phyloP scores from a whole-genome alignment of 30 jellyfish, hydroid and myxozoan genomes.

The Sanderia malayensis region DNA sequence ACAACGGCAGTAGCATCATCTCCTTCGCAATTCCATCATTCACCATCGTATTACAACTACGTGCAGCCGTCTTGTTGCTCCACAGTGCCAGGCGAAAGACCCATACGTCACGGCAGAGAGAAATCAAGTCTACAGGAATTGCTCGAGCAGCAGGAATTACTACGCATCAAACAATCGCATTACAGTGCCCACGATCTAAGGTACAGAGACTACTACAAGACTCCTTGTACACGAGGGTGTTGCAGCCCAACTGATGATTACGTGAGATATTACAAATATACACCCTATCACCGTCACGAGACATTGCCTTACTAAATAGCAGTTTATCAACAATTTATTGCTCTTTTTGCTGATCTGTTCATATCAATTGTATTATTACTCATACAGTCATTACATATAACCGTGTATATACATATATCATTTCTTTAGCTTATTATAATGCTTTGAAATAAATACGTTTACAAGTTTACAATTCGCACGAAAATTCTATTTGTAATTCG shows the following conservation, averaged over 20 bases:
- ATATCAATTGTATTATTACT: too few relatives aligned
- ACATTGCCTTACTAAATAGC: constrained; percentile 21
- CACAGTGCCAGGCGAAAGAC: not conserved
- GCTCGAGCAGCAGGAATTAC: constrained; percentile 45
- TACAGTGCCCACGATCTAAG: constrained; percentile 34
- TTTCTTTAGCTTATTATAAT: too few relatives aligned
- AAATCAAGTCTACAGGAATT: constrained; percentile 19
- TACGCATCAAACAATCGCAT: constrained; percentile 6
- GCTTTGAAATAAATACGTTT: too few relatives aligned
- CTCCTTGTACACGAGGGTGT: constrained; percentile 48
- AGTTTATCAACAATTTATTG: too few relatives aligned
- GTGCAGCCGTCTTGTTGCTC: not conserved
- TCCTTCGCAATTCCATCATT: constrained; percentile 16
- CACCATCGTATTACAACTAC: constrained; percentile 38
- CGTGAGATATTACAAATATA: constrained; percentile 24
- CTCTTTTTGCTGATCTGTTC: too few relatives aligned
- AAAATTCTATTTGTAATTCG: too few relatives aligned
- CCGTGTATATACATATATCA: too few relatives aligned
- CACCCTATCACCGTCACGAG: constrained; percentile 26
- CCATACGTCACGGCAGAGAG: constrained; percentile 16
- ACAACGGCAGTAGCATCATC: constrained; percentile 12
- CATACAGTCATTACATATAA: too few relatives aligned
- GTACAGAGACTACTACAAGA: constrained; percentile 18
- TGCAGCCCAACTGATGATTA: constrained; percentile 59
- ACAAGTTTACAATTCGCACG: too few relatives aligned